phyloP scores from a whole-genome alignment of 2,113 vertebrate genomes.

The Craseonycteris thonglongyai region DNA sequence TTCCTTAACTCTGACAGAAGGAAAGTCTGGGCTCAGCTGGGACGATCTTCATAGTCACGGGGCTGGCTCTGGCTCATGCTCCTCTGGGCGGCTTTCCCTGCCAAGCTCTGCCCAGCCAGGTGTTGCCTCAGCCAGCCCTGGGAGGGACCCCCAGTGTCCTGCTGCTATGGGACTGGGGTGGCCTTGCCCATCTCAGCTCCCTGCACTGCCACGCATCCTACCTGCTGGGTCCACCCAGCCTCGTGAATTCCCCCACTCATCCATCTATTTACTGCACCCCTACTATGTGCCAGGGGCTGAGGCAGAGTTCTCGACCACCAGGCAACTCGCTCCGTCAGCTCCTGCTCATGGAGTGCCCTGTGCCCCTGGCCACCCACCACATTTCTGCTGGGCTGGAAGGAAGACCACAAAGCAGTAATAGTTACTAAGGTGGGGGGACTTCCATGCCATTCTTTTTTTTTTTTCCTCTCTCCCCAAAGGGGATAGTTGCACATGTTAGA shows the following conservation, averaged over 20 bases:
- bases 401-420: background rate
- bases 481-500: background rate
- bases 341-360: accelerated
- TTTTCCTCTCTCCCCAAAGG: background rate
- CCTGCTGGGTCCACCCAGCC: background rate
- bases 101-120: background rate
- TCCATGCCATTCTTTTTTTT: background rate
- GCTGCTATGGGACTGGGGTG: background rate
- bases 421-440: background rate
- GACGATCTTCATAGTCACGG: background rate
- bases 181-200: background rate
- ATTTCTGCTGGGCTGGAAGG: background rate
- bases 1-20: background rate
- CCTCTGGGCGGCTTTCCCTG: background rate
- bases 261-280: background rate
- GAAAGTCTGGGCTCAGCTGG: background rate
- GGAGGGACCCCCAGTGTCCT: background rate
- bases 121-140: background rate
- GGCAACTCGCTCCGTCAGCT: background rate
- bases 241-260: background rate
- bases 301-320: background rate
- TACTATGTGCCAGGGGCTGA: background rate
- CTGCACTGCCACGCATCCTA: background rate
- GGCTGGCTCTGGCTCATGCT: accelerated
- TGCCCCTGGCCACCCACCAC: background rate